A percentile compares a stretch with the other conserved stretches of the same genome.
These are phyloP conservation scores for Nibea coibor DNA, from an alignment of 2,113 vertebrate genomes.

Conservation along the genomic window DNA sequence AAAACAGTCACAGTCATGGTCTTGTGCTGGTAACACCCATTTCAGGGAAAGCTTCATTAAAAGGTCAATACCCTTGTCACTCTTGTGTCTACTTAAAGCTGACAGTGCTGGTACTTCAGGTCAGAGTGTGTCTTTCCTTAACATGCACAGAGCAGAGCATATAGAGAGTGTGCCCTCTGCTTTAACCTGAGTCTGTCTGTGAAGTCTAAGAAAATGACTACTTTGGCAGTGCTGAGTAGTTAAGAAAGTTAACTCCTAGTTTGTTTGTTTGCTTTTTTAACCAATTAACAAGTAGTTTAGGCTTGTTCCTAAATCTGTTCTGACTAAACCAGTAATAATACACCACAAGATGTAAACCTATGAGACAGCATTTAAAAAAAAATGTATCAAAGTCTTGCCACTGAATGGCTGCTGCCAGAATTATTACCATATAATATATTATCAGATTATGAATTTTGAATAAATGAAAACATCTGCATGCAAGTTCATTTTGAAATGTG, in stretches of 20 bases:
- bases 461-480: too few species aligned
- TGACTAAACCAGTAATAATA: too few species aligned
- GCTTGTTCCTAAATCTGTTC: too few species aligned
- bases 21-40: constrained; percentile 3
- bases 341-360: too few species aligned
- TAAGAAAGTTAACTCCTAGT: too few species aligned
- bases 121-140: background rate
- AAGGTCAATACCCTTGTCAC: background rate
- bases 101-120: background rate
- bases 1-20: constrained; percentile 8
- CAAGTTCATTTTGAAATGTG: too few species aligned
- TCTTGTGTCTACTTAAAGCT: constrained; percentile 26
- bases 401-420: too few species aligned
- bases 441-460: too few species aligned
- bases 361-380: too few species aligned
- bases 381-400: too few species aligned
- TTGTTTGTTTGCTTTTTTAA: background rate
- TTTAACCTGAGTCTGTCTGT: background rate
- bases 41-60: background rate
- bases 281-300: background rate
- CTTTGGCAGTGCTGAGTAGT: background rate
- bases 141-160: background rate
- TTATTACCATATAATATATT: too few species aligned
- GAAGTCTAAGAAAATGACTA: background rate
- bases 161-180: background rate